Conservation (phyloP, 2,113 vertebrate genomes). For the Prinia subflava region DNA sequence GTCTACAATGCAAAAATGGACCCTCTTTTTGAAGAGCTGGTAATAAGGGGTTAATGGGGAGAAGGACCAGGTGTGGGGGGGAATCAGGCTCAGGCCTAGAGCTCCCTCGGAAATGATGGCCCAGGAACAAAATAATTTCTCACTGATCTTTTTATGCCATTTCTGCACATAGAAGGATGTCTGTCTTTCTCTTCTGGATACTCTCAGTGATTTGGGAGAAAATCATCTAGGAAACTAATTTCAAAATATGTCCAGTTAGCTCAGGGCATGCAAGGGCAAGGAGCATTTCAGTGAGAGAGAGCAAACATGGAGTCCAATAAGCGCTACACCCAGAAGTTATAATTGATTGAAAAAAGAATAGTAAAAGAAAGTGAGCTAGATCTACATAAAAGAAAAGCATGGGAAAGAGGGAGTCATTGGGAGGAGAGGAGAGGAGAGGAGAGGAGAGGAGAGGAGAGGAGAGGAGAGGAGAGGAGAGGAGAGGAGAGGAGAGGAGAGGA, state of each 20-base stretch:
- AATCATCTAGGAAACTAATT: background rate
- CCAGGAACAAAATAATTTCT: background rate
- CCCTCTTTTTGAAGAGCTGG: background rate
- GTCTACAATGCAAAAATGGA: background rate
- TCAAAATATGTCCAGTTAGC: background rate
- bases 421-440: fast-evolving
- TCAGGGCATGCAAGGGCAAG: background rate
- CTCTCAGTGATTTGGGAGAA: background rate
- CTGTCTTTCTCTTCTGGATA: background rate
- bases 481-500: background rate
- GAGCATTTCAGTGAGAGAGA: background rate
- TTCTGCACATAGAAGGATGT: background rate
- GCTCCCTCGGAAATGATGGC: background rate
- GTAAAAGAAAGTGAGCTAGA: background rate
- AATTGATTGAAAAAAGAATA: background rate
- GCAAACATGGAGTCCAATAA: background rate
- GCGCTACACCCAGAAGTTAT: background rate
- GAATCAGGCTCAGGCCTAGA: background rate
- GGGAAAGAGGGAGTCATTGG: background rate
- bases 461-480: too few species aligned
- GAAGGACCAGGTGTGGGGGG: background rate
- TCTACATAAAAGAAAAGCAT: background rate
- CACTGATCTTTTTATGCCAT: background rate
- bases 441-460: background rate
- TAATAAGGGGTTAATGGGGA: background rate